Evolutionary conservation across 2,797 vertebrate genomes (phyloP).

Genomic region (Telmatherina bonti): DNA sequence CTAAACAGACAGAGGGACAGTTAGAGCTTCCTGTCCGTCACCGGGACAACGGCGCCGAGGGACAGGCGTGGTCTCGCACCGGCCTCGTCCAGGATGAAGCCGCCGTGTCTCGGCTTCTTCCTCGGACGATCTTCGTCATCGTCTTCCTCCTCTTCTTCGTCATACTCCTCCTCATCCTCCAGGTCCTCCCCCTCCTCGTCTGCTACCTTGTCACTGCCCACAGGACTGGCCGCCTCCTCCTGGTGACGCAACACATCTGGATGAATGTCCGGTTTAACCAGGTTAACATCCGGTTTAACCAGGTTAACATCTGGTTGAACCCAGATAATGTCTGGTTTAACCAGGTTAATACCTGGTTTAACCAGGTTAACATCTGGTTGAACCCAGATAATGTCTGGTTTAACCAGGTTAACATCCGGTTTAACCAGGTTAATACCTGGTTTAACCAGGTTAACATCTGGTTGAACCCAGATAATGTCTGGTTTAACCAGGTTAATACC

Average conservation of each 20-base stretch:
- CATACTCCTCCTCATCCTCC: conserved; percentile 93
- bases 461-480: too few relatives aligned
- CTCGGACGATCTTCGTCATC: conserved; percentile 92
- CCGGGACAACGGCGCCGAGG: background rate
- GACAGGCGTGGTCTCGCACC: conserved; percentile 74
- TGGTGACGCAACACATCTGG: conserved; percentile 30
- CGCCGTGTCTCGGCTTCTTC: conserved; percentile 91
- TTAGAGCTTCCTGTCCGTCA: background rate
- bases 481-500: too few relatives aligned
- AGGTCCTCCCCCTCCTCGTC: conserved; percentile 91
- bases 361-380: too few relatives aligned
- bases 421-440: too few relatives aligned
- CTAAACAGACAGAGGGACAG: conserved; percentile 62
- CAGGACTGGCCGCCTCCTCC: conserved; percentile 85
- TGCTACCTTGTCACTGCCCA: conserved; percentile 90
- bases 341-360: too few relatives aligned
- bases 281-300: too few relatives aligned
- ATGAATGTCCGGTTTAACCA: too few relatives aligned
- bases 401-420: too few relatives aligned
- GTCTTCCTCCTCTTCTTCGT: conserved; percentile 95
- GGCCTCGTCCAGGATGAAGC: conserved; percentile 95
- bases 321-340: too few relatives aligned
- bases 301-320: too few relatives aligned
- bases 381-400: too few relatives aligned
- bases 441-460: too few relatives aligned